Conservation (phyloP, 2,797 vertebrate genomes). For the Alectoris magna region DNA sequence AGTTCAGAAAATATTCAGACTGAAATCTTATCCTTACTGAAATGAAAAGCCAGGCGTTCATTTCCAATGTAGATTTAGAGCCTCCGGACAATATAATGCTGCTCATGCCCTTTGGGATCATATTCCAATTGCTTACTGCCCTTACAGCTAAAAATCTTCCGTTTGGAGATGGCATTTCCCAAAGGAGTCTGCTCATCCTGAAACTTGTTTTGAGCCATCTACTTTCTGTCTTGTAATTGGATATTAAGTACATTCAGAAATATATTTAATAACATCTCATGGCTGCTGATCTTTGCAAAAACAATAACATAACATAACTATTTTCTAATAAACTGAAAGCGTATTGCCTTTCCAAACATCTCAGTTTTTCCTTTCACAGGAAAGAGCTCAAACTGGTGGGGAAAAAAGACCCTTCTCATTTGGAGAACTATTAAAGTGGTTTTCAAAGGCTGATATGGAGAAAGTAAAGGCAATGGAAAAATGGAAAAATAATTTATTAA, state of each 20-base stretch:
- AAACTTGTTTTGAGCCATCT: not conserved
- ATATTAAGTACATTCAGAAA: constrained; percentile 45
- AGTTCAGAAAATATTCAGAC: not conserved
- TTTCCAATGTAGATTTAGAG: constrained; percentile 17
- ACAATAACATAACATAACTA: constrained; percentile 21
- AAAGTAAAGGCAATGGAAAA: constrained; percentile 44
- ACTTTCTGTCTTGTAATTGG: constrained; percentile 22
- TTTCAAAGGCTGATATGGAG: constrained; percentile 19
- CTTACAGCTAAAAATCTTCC: not conserved
- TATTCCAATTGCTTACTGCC: constrained; percentile 9
- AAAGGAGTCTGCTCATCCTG: not conserved
- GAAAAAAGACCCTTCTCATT: constrained; percentile 3
- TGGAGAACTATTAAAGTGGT: not conserved
- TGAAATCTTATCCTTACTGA: not conserved
- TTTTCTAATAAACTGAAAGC: constrained; percentile 51
- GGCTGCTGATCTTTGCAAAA: constrained; percentile 28
- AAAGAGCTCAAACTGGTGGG: not conserved
- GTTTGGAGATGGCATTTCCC: constrained; percentile 25
- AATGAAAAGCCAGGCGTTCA: not conserved
- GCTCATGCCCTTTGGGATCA: not conserved
- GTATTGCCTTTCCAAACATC: constrained; percentile 33
- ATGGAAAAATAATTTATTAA: constrained; percentile 28
- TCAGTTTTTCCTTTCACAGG: not conserved
- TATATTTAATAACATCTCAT: constrained; percentile 33
- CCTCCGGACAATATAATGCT: not conserved